Evolutionary conservation across 2,888 invertebrate genomes (phyloP).

Genomic region (Serrognathus titanus): DNA sequence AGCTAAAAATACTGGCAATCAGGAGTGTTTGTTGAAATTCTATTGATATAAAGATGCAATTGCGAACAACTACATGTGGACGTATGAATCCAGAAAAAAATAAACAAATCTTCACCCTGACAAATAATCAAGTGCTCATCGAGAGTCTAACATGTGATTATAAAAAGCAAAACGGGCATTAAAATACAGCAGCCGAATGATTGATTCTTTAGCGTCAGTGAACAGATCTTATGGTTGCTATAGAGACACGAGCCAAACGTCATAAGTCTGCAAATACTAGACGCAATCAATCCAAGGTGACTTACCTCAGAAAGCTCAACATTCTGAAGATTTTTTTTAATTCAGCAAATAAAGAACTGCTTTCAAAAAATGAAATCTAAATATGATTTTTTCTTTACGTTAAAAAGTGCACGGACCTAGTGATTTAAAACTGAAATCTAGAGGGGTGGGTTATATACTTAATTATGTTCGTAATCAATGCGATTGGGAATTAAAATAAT

Average conservation of each 20-base stretch:
- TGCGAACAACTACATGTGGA: too few species aligned
- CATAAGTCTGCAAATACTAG: background rate
- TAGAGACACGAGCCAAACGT: background rate
- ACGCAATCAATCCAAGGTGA: background rate
- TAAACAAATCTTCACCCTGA: too few species aligned
- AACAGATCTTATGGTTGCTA: slow-evolving; percentile 1
- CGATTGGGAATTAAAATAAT: too few species aligned
- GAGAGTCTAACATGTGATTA: too few species aligned
- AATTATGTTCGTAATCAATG: too few species aligned
- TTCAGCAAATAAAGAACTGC: background rate
- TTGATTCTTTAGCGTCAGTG: background rate
- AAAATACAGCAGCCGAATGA: background rate
- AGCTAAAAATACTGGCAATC: too few species aligned
- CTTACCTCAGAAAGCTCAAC: background rate
- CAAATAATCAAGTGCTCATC: too few species aligned
- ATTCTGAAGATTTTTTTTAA: background rate
- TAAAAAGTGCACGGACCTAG: background rate
- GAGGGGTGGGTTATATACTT: too few species aligned
- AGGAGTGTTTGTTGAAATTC: too few species aligned
- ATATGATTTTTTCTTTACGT: background rate
- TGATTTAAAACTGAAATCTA: background rate
- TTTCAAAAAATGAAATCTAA: background rate
- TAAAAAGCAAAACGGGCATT: background rate
- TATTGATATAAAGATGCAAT: too few species aligned
- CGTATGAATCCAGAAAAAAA: too few species aligned